Conservation (phyloP, 2,113 vertebrate species). For the Struthidea cinerea region DNA sequence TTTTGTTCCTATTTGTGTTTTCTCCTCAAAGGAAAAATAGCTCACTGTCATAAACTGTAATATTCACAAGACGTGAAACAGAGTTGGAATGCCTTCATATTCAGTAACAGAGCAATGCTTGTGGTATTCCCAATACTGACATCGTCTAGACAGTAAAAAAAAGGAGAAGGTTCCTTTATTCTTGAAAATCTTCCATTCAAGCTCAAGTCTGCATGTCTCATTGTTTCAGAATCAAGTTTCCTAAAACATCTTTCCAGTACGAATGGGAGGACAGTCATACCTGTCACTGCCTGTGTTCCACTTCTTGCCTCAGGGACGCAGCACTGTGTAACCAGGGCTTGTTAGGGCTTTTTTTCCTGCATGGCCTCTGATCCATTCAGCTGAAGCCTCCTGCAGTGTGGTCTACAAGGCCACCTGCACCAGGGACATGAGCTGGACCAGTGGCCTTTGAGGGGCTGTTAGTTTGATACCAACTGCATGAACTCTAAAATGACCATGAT, state of each 20-base stretch:
- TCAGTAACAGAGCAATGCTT: not conserved
- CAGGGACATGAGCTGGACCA: fast-evolving
- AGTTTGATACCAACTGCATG: not conserved
- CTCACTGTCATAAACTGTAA: not conserved
- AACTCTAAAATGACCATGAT: not conserved
- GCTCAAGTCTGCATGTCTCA: not conserved
- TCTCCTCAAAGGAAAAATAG: not conserved
- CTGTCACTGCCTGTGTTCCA: not conserved
- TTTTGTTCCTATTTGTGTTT: not conserved
- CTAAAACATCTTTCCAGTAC: not conserved
- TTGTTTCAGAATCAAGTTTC: not conserved
- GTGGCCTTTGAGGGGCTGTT: not conserved
- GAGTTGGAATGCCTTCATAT: not conserved
- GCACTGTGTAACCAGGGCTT: not conserved
- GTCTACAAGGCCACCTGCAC: not conserved
- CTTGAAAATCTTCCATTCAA: not conserved
- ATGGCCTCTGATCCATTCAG: not conserved
- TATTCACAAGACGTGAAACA: not conserved
- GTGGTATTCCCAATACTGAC: not conserved
- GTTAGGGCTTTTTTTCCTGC: not conserved
- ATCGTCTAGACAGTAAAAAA: not conserved
- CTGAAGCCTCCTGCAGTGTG: not conserved
- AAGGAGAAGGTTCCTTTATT: not conserved
- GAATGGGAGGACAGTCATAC: not conserved
- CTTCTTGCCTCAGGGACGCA: not conserved